A percentile compares a stretch with the other conserved stretches of the same genome.
phyloP scores from a whole-genome alignment of 2,113 vertebrate genomes.

The Sialia sialis region DNA sequence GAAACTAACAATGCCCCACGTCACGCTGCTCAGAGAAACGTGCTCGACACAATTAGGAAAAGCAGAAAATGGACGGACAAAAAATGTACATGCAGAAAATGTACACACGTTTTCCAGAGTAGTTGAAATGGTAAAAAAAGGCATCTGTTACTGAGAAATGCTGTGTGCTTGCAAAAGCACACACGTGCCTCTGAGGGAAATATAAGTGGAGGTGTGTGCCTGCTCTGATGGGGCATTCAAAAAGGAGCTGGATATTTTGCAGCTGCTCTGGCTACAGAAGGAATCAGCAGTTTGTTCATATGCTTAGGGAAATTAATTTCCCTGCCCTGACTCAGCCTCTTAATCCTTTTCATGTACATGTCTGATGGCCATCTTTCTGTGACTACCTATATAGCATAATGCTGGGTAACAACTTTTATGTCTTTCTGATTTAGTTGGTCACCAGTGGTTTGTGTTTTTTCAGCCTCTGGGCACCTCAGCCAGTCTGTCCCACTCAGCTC shows the following conservation, averaged over 20 bases:
- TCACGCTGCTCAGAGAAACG: not conserved
- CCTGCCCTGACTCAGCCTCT: not conserved
- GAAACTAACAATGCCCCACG: slow-evolving; percentile 51
- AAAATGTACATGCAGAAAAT: not conserved
- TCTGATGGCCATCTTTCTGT: not conserved
- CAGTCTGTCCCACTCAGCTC: not conserved
- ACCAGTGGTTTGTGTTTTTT: not conserved
- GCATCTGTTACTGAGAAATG: not conserved
- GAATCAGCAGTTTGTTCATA: not conserved
- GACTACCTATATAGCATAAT: not conserved
- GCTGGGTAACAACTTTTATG: not conserved
- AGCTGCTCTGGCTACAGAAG: slow-evolving; percentile 1
- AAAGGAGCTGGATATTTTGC: slow-evolving; percentile 17
- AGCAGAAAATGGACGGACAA: not conserved
- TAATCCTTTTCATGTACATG: not conserved
- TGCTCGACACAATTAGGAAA: slow-evolving; percentile 24
- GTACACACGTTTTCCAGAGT: not conserved
- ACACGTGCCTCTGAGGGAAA: not conserved
- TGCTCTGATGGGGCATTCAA: not conserved
- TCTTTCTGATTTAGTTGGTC: not conserved
- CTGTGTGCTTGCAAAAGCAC: not conserved
- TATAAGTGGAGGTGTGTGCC: not conserved
- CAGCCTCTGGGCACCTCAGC: not conserved
- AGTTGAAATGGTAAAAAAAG: not conserved
- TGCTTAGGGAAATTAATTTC: slow-evolving; percentile 27